Percentiles rank a stretch among this genome's conserved stretches.
Conservation (phyloP, 1,140 invertebrate species). For the Pseudomyrmex cubaensis region DNA sequence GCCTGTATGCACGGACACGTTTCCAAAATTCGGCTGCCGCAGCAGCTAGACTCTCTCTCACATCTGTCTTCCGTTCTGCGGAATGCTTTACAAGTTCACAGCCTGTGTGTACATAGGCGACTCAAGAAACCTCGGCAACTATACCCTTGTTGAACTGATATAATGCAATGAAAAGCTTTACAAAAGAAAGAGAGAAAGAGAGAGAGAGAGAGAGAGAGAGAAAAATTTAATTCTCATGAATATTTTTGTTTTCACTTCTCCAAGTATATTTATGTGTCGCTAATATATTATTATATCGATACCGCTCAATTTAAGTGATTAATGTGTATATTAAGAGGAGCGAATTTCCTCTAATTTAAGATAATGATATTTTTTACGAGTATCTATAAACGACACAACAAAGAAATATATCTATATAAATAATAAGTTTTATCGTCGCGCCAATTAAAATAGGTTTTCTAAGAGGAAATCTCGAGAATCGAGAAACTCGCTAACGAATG, state of each 20-base stretch:
- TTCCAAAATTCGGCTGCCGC: slow-evolving; percentile 66
- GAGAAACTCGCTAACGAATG: neutral
- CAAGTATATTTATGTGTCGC: neutral
- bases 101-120: slow-evolving; percentile 36
- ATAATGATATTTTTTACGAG: neutral
- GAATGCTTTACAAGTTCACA: slow-evolving; percentile 52
- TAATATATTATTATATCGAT: neutral
- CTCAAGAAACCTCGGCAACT: slow-evolving; percentile 32
- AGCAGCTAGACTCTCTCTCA: slow-evolving; percentile 20
- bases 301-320: too few relatives aligned
- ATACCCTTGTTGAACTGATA: slow-evolving; percentile 31
- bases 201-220: neutral
- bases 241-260: neutral
- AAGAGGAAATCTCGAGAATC: neutral
- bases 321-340: too few relatives aligned
- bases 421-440: neutral
- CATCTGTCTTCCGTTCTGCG: slow-evolving; percentile 50
- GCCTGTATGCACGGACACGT: slow-evolving; percentile 71
- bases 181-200: neutral
- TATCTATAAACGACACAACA: neutral
- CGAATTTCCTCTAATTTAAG: neutral
- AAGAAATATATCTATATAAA: neutral
- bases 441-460: slow-evolving; percentile 18
- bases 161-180: slow-evolving; percentile 10
- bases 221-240: neutral